Conservation (phyloP, 2,797 vertebrate species). For the Selene dorsalis region DNA sequence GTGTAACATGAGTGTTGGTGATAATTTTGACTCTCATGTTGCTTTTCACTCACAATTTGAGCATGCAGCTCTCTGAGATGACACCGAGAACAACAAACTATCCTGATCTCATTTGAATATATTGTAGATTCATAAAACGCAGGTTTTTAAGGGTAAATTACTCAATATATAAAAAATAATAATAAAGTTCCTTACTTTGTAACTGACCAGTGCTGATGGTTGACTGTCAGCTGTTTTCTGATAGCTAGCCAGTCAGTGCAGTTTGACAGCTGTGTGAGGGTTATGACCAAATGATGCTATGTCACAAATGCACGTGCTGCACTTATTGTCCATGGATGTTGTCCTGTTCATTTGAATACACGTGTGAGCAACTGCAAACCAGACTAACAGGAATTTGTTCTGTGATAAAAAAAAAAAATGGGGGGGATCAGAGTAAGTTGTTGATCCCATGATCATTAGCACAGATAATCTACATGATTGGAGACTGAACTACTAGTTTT, state of each 20-base stretch:
- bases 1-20: neutral
- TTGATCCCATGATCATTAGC: neutral
- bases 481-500: neutral
- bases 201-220: neutral
- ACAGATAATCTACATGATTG: neutral
- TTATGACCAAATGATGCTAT: neutral
- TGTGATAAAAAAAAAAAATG: too few relatives aligned
- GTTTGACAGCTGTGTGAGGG: neutral
- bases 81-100: neutral
- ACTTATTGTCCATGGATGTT: neutral
- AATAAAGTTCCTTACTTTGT: neutral
- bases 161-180: neutral
- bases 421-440: neutral
- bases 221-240: neutral
- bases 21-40: slow-evolving; percentile 6
- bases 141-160: neutral
- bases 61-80: neutral
- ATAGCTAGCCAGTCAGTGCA: slow-evolving; percentile 2
- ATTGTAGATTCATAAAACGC: neutral
- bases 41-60: neutral
- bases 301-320: neutral
- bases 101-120: neutral
- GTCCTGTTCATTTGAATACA: neutral
- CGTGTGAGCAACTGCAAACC: neutral
- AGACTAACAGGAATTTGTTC: neutral